Evolutionary conservation across 2,113 vertebrate species (phyloP).

Genomic region (Stomatorhinus ivindoensis): DNA sequence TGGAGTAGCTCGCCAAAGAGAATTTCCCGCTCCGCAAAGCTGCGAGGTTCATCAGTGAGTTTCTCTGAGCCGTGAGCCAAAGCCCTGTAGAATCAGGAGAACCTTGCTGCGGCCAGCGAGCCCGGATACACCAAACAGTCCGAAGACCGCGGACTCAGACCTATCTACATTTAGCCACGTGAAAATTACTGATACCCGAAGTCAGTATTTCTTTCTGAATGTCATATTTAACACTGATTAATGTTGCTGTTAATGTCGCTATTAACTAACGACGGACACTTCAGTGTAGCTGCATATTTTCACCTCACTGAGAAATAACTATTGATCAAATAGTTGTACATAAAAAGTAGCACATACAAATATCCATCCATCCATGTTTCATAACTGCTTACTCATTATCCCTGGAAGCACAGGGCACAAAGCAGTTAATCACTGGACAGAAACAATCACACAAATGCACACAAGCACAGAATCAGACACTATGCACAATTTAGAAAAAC

Average conservation of each 20-base stretch:
- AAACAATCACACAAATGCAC: background rate
- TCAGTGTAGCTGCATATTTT: background rate
- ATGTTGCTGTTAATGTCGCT: background rate
- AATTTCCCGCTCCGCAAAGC: conserved; percentile 32
- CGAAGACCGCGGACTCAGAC: background rate
- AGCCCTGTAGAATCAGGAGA: background rate
- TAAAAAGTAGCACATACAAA: background rate
- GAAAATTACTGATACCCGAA: background rate
- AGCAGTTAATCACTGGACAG: background rate
- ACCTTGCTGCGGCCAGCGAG: background rate
- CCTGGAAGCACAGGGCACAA: background rate
- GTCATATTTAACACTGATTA: background rate
- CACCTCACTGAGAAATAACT: background rate
- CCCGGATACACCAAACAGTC: background rate
- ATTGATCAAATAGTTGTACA: no score
- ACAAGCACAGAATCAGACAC: background rate
- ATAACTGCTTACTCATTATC: background rate
- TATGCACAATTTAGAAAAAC: background rate
- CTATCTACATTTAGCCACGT: background rate
- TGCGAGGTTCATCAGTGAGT: background rate
- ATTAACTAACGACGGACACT: background rate
- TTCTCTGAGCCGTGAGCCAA: background rate
- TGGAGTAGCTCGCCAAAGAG: conserved; percentile 67
- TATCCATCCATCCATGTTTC: background rate
- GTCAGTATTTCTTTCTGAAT: background rate